Conservation (phyloP, 1,140 invertebrate genomes). For the Listronotus bonariensis region DNA sequence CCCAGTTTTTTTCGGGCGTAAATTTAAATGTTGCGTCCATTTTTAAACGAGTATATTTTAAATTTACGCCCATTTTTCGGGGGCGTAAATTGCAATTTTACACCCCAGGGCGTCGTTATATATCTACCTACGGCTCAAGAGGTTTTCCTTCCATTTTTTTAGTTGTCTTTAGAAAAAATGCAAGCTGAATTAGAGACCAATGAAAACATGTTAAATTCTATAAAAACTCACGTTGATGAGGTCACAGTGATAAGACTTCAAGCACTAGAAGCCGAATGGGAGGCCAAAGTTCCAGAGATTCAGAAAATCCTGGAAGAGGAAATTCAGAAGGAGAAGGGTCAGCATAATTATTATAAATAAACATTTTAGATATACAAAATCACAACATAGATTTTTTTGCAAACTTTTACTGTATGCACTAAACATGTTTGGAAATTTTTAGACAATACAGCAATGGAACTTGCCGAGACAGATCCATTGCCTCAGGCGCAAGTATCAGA, state of each 20-base stretch:
- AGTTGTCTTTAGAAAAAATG: slow-evolving; percentile 46
- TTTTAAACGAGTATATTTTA: too few relatives aligned
- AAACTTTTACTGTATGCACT: too few relatives aligned
- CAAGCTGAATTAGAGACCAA: slow-evolving; percentile 37
- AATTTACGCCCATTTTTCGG: too few relatives aligned
- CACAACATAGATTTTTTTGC: too few relatives aligned
- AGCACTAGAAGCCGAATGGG: slow-evolving; percentile 45
- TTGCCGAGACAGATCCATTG: background rate
- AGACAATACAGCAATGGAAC: background rate
- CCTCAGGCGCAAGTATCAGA: slow-evolving; percentile 19
- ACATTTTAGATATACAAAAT: too few relatives aligned
- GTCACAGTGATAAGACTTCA: slow-evolving; percentile 31
- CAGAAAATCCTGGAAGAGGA: slow-evolving; percentile 38
- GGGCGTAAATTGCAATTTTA: too few relatives aligned
- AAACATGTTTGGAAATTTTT: background rate
- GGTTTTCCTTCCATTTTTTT: background rate
- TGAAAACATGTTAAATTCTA: slow-evolving; percentile 29
- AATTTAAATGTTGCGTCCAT: too few relatives aligned
- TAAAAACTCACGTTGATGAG: slow-evolving; percentile 39
- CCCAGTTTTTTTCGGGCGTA: too few relatives aligned
- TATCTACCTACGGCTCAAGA: too few relatives aligned
- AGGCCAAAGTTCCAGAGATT: slow-evolving; percentile 32
- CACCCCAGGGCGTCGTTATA: too few relatives aligned
- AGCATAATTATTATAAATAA: background rate
- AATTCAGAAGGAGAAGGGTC: slow-evolving; percentile 31